Conservation (phyloP, 2,888 invertebrate genomes). For the Psococerastis gibbosa region DNA sequence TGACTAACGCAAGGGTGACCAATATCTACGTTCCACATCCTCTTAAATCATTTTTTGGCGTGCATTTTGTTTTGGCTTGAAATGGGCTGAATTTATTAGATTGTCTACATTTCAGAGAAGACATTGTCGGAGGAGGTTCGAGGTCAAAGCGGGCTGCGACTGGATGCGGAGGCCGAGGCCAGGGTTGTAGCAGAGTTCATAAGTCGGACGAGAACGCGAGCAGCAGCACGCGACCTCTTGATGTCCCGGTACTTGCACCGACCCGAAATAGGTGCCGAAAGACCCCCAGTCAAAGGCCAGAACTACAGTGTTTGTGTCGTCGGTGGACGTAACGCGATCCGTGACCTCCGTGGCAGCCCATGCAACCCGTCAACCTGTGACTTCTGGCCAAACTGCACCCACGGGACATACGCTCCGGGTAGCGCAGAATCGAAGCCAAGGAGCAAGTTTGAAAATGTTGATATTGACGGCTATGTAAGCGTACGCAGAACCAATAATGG, state of each 20-base stretch:
- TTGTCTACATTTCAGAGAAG: no score
- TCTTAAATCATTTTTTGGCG: no score
- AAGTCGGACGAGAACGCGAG: slow-evolving; percentile 32
- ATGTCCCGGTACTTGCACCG: slow-evolving; percentile 22
- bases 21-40: no score
- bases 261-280: slow-evolving; percentile 20
- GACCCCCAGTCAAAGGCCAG: slow-evolving; percentile 10
- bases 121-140: slow-evolving; percentile 25
- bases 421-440: slow-evolving; percentile 15
- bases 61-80: no score
- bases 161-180: slow-evolving; percentile 27
- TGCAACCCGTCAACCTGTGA: slow-evolving; percentile 37
- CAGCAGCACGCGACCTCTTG: slow-evolving; percentile 30
- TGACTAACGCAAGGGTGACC: no score
- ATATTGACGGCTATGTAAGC: slow-evolving; percentile 7
- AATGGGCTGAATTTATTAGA: no score
- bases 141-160: slow-evolving; percentile 28
- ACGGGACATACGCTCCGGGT: slow-evolving; percentile 23
- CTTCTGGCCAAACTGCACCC: slow-evolving; percentile 41
- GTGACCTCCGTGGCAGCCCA: slow-evolving; percentile 25
- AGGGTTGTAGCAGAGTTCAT: slow-evolving; percentile 36
- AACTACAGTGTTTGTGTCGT: slow-evolving; percentile 12
- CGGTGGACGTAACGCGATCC: slow-evolving; percentile 21
- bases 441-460: slow-evolving; percentile 8
- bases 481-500: neutral